Conservation (phyloP, 2,797 vertebrate species). For the Acrossocheilus fasciatus region DNA sequence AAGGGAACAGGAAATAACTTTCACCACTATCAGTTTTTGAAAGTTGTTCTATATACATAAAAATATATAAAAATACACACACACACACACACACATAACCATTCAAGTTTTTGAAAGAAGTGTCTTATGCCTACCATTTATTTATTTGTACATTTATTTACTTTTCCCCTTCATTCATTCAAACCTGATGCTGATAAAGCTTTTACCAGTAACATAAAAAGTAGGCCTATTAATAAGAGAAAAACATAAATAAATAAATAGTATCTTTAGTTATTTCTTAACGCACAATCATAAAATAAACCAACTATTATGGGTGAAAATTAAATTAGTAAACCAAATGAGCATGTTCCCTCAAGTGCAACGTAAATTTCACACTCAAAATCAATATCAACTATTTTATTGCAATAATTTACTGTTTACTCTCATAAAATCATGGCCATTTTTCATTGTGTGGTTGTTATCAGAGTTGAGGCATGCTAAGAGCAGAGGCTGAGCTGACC, state of each 20-base stretch:
- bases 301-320: no score
- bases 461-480: background rate
- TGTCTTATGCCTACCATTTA: background rate
- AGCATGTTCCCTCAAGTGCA: background rate
- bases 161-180: background rate
- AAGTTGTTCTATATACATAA: background rate
- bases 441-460: background rate
- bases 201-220: background rate
- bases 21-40: background rate
- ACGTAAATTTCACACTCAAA: background rate
- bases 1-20: background rate
- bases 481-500: background rate
- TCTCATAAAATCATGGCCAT: background rate
- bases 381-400: background rate
- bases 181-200: background rate
- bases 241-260: no score
- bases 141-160: background rate
- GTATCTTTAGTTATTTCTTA: no score
- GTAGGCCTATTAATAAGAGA: background rate
- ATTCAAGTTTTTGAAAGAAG: background rate
- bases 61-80: background rate
- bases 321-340: background rate
- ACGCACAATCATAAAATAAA: no score
- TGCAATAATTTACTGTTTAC: background rate
- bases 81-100: background rate